A percentile compares a stretch with the other conserved stretches of the same genome.
These are phyloP conservation scores for Numenius arquata DNA, from an alignment of 2,113 vertebrate species.

Conservation along the genomic window DNA sequence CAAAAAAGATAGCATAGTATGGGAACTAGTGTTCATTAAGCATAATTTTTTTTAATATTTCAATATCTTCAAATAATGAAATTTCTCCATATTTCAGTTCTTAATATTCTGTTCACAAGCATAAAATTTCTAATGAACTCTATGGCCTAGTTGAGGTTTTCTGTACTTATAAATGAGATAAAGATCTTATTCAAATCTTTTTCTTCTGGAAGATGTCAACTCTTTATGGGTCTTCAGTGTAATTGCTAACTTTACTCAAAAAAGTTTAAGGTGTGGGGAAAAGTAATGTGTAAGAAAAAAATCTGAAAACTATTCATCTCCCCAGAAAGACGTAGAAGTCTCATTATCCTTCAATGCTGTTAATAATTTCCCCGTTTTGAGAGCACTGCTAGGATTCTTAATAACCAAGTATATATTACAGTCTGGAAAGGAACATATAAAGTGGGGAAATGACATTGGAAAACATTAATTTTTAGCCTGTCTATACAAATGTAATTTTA, in stretches of 20 bases:
- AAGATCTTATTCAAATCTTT: background rate
- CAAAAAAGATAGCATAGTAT: background rate
- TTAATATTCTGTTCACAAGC: background rate
- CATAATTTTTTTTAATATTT: background rate
- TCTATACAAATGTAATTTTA: background rate
- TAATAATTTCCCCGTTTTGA: background rate
- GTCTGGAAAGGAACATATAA: background rate
- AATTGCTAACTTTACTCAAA: background rate
- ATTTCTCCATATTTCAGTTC: background rate
- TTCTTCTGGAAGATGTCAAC: background rate
- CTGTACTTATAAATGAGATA: background rate
- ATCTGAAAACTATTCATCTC: background rate
- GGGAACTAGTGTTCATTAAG: background rate
- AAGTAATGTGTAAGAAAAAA: background rate
- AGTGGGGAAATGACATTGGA: background rate
- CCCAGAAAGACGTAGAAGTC: background rate
- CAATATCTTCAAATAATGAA: background rate
- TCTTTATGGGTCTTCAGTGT: background rate
- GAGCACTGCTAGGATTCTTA: background rate
- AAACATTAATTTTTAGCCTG: background rate
- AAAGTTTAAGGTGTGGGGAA: background rate
- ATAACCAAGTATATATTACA: background rate
- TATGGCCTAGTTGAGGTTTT: background rate
- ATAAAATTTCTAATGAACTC: background rate
- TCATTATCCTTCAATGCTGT: background rate